Conservation (phyloP, 2,113 vertebrate genomes). For the Anhinga anhinga region DNA sequence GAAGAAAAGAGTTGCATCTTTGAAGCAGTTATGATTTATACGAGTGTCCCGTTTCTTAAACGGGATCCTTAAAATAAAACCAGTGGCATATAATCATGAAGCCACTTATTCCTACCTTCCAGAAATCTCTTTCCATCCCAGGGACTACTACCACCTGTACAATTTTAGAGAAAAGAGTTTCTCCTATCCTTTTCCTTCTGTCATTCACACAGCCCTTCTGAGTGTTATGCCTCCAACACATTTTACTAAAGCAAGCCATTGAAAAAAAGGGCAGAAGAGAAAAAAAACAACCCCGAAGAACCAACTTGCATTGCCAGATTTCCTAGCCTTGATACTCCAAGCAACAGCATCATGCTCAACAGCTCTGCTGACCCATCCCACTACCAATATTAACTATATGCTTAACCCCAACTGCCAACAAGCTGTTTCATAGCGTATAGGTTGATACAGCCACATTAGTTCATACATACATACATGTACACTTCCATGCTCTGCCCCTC, state of each 20-base stretch:
- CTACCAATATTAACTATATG: neutral
- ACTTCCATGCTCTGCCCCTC: neutral
- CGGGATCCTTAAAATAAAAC: neutral
- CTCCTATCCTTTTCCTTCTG: neutral
- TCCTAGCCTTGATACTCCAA: neutral
- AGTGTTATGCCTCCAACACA: neutral
- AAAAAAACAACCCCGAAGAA: neutral
- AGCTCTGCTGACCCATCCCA: neutral
- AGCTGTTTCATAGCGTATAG: neutral
- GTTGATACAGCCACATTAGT: neutral
- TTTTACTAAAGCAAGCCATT: neutral
- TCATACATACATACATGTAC: accelerated
- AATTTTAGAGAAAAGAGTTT: neutral
- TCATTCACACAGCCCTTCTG: neutral
- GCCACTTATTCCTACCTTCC: neutral
- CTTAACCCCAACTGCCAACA: neutral
- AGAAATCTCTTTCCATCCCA: neutral
- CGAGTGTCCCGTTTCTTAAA: neutral
- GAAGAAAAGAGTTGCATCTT: neutral
- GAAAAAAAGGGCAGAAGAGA: neutral
- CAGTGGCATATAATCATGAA: neutral
- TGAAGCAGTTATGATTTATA: neutral
- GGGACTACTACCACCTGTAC: neutral
- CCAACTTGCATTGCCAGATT: neutral
- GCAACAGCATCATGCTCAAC: neutral